phyloP scores from a whole-genome alignment of 2,797 vertebrate species.

The Sebastes oblongus region DNA sequence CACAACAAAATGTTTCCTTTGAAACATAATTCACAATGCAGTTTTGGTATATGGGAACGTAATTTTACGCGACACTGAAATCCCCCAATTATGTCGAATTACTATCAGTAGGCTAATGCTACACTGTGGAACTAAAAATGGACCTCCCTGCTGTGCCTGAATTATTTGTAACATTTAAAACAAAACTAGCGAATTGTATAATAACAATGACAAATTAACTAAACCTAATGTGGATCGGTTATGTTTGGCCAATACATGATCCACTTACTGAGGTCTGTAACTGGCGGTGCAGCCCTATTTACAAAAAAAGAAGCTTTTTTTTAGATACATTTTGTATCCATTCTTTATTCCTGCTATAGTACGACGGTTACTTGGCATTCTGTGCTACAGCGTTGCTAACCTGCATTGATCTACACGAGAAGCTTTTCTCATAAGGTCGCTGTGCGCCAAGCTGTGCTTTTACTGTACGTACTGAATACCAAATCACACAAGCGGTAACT shows the following conservation, averaged over 20 bases:
- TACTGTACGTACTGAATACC: constrained; percentile 46
- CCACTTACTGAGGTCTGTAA: background rate
- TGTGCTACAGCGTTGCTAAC: constrained; percentile 26
- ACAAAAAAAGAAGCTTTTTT: background rate
- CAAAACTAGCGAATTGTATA: background rate
- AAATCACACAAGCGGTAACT: constrained; percentile 36
- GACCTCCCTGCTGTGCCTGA: background rate
- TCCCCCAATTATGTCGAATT: no score
- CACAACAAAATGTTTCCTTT: no score
- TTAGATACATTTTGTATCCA: background rate
- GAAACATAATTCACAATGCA: no score
- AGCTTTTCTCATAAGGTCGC: constrained; percentile 53
- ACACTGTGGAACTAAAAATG: background rate
- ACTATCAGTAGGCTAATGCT: no score
- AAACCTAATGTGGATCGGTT: constrained; percentile 2
- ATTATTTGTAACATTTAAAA: background rate
- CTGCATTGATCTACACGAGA: constrained; percentile 51
- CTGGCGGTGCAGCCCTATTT: background rate
- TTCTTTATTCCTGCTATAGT: background rate
- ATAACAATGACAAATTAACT: background rate
- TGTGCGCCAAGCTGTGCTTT: constrained; percentile 47
- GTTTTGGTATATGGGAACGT: no score
- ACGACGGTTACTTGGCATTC: constrained; percentile 20
- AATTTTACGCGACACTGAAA: no score
- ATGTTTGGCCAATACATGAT: background rate